Conservation (phyloP, 2,888 invertebrate genomes). For the Catocala sponsa region DNA sequence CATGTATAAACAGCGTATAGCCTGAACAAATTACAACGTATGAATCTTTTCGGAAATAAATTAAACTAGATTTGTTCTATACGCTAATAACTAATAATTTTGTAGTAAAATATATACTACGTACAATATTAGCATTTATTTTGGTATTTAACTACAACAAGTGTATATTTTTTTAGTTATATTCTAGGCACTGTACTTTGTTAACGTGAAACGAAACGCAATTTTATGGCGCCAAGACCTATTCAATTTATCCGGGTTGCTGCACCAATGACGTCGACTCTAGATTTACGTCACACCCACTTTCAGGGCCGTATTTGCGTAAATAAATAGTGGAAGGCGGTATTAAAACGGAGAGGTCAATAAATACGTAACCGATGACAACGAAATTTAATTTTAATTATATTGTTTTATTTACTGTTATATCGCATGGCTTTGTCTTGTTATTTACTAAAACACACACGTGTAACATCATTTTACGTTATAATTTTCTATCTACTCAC, state of each 20-base stretch:
- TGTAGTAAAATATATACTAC: too few relatives aligned
- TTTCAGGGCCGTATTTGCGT: slow-evolving; percentile 84
- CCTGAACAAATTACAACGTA: slow-evolving; percentile 51
- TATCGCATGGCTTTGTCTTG: slow-evolving; percentile 4
- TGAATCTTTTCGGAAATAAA: slow-evolving; percentile 1
- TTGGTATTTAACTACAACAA: too few relatives aligned
- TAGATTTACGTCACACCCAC: slow-evolving; percentile 81
- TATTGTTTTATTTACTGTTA: slow-evolving; percentile 18
- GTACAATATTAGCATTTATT: too few relatives aligned
- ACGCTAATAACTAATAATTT: too few relatives aligned
- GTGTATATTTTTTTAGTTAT: too few relatives aligned
- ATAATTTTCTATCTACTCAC: not conserved
- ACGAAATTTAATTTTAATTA: slow-evolving; percentile 23
- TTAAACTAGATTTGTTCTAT: not conserved
- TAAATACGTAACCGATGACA: slow-evolving; percentile 51
- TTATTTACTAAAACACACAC: not conserved
- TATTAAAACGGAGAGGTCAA: slow-evolving; percentile 47
- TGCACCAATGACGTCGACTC: slow-evolving; percentile 76
- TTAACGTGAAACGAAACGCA: slow-evolving; percentile 69
- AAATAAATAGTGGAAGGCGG: slow-evolving; percentile 66
- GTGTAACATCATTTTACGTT: not conserved
- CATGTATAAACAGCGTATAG: slow-evolving; percentile 57
- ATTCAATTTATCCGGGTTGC: slow-evolving; percentile 58
- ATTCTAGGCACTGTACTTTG: too few relatives aligned
- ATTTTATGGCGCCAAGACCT: slow-evolving; percentile 40